Evolutionary conservation across 2,797 vertebrate species (phyloP).

Genomic region (Acanthis flammea): DNA sequence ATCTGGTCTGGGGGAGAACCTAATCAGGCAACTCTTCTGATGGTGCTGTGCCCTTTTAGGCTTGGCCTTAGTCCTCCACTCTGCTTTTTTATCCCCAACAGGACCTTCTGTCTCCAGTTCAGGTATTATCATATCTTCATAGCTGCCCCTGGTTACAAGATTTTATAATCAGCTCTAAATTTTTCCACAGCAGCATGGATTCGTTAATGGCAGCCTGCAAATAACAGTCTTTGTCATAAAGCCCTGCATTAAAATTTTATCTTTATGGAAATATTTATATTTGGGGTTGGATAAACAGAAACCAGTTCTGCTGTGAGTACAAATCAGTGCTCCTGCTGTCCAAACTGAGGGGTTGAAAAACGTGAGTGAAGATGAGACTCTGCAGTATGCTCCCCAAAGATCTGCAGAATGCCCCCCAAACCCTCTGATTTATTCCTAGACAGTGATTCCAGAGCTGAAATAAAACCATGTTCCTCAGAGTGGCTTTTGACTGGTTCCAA

Average conservation of each 20-base stretch:
- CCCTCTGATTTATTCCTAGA: neutral
- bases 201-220: constrained; percentile 17
- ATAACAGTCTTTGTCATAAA: constrained; percentile 10
- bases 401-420: neutral
- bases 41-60: neutral
- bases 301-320: neutral
- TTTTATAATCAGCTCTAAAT: constrained; percentile 23
- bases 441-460: neutral
- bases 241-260: constrained; percentile 30
- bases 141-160: neutral
- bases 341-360: neutral
- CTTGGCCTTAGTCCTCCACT: neutral
- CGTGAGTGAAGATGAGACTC: neutral
- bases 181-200: neutral
- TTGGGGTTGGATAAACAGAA: constrained; percentile 17
- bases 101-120: neutral
- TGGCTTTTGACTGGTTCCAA: neutral
- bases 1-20: neutral
- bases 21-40: neutral
- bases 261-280: constrained; percentile 39
- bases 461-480: neutral
- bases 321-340: neutral
- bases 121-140: neutral
- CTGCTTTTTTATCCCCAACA: neutral
- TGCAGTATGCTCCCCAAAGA: neutral